Evolutionary conservation across 2,888 invertebrate genomes (phyloP).

Genomic region (Pammene fasciana): DNA sequence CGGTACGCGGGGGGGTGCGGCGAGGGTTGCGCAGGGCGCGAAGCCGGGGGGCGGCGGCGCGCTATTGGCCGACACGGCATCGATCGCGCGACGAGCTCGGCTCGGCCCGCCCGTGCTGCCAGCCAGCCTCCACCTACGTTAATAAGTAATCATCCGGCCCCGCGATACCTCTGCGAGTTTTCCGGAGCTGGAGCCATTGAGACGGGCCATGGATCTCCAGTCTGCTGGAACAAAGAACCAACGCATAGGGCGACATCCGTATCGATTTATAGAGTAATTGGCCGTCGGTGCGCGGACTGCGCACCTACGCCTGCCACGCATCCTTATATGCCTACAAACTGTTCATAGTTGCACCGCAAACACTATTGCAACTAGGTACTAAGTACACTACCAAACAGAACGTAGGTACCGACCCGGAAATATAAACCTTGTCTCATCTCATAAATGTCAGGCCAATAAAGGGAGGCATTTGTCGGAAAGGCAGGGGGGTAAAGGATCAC

Average conservation of each 20-base stretch:
- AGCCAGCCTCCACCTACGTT: conserved; percentile 82
- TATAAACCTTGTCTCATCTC: conserved; percentile 5
- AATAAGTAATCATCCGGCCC: conserved; percentile 83
- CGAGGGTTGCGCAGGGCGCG: conserved; percentile 75
- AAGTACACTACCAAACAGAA: background rate
- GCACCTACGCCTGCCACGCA: conserved; percentile 56
- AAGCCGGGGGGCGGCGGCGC: conserved; percentile 73
- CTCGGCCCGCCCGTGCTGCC: conserved; percentile 77
- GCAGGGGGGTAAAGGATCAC: conserved; percentile 51
- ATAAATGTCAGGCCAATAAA: conserved; percentile 53
- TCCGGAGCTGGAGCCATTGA: conserved; percentile 79
- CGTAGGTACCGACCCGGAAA: background rate
- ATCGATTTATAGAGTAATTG: conserved; percentile 80
- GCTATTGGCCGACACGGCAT: conserved; percentile 82
- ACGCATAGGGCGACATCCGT: conserved; percentile 74
- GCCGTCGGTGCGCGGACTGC: conserved; percentile 74
- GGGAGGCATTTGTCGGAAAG: conserved; percentile 56
- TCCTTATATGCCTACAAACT: conserved; percentile 63
- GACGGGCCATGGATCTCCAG: conserved; percentile 77
- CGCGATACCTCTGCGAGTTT: conserved; percentile 80
- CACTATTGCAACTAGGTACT: conserved; percentile 12
- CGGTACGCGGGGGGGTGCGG: conserved; percentile 59
- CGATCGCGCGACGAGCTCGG: conserved; percentile 78
- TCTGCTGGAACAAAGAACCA: conserved; percentile 77
- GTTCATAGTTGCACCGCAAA: conserved; percentile 43